Percentiles rank a stretch among this genome's conserved stretches.
Evolutionary conservation across 2,797 vertebrate genomes (phyloP).

Genomic region (Pseudotriccus pelzelni): DNA sequence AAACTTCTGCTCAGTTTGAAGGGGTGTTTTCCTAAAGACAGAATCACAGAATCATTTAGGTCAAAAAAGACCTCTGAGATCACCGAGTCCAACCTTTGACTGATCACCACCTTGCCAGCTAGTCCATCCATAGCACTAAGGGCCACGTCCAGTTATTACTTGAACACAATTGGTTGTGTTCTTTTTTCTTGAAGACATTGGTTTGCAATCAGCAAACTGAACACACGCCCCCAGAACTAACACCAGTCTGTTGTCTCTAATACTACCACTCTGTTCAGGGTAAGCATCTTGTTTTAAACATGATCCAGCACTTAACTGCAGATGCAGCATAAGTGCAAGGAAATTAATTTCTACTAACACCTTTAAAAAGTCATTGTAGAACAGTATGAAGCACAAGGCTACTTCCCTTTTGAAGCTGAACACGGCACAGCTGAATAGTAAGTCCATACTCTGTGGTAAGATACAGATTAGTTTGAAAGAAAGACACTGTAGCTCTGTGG

Average conservation of each 20-base stretch:
- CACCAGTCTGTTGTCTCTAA: not conserved
- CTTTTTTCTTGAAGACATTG: not conserved
- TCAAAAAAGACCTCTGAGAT: not conserved
- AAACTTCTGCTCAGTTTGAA: not conserved
- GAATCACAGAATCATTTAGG: not conserved
- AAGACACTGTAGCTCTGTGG: not conserved
- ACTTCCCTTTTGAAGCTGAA: not conserved
- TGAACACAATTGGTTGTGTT: not conserved
- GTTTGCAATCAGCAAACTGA: not conserved
- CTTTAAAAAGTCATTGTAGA: not conserved
- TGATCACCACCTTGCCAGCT: not conserved
- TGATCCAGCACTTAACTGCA: not conserved
- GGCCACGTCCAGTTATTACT: not conserved
- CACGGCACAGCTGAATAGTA: not conserved
- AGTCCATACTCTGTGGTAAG: not conserved
- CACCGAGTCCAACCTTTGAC: not conserved
- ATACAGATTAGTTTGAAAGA: not conserved
- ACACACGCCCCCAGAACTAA: not conserved
- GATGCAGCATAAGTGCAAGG: not conserved
- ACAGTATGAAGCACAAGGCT: not conserved
- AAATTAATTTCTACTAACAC: not conserved
- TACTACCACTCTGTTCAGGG: not conserved
- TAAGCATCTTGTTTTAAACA: not conserved
- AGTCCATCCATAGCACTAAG: not conserved
- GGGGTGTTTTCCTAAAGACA: not conserved